Evolutionary conservation across 2,113 vertebrate species (phyloP).

Genomic region (Nannospalax galili): DNA sequence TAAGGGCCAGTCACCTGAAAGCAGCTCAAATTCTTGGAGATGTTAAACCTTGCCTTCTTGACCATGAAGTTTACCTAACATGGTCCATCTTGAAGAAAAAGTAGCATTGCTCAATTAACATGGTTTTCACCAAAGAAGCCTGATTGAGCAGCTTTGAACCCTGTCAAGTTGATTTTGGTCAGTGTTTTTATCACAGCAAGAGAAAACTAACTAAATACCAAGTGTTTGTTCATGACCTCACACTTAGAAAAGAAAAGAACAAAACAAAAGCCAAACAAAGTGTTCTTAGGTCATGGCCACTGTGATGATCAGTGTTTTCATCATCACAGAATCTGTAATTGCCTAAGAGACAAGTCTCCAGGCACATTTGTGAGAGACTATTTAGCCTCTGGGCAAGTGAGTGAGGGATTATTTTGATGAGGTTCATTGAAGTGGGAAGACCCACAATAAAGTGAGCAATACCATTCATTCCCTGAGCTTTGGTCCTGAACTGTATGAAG

Average conservation of each 20-base stretch:
- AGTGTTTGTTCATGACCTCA: not conserved
- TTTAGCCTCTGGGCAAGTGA: not conserved
- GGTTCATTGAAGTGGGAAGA: not conserved
- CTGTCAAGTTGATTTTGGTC: not conserved
- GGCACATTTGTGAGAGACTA: too few relatives aligned
- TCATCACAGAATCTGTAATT: not conserved
- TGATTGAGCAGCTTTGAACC: constrained; percentile 79
- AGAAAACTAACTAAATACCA: not conserved
- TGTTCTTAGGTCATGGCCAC: not conserved
- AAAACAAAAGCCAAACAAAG: not conserved
- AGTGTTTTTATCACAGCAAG: not conserved
- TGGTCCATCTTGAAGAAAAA: constrained; percentile 80
- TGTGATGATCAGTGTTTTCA: not conserved
- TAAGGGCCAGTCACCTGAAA: constrained; percentile 64
- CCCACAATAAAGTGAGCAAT: not conserved
- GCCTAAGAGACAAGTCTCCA: not conserved
- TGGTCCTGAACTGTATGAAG: not conserved
- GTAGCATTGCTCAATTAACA: constrained; percentile 79
- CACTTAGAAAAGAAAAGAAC: not conserved
- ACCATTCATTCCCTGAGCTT: not conserved
- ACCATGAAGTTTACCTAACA: constrained; percentile 68
- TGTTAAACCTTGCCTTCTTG: constrained; percentile 80
- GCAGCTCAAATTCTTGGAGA: constrained; percentile 80
- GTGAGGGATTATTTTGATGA: not conserved
- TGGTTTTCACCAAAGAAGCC: constrained; percentile 83